phyloP scores from a whole-genome alignment of 1,140 invertebrate species.

The Belonocnema kinseyi region DNA sequence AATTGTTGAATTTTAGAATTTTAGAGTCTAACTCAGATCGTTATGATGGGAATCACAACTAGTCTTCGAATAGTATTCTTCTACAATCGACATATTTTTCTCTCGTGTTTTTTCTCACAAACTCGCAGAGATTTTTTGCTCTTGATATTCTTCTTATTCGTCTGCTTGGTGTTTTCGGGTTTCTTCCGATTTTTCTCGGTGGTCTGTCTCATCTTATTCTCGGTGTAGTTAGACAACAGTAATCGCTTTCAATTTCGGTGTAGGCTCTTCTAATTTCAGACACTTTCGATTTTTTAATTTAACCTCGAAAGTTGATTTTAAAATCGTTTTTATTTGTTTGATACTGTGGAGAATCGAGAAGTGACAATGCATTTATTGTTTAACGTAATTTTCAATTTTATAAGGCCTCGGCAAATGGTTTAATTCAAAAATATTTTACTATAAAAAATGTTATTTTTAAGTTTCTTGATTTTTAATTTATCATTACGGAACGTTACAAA shows the following conservation, averaged over 20 bases:
- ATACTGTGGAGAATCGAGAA: too few relatives aligned
- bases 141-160: constrained; percentile 4
- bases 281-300: not conserved
- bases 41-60: constrained; percentile 51
- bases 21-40: constrained; percentile 33
- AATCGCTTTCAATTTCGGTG: not conserved
- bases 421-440: too few relatives aligned
- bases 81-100: constrained; percentile 41
- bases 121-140: not conserved
- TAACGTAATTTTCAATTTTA: too few relatives aligned
- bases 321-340: too few relatives aligned
- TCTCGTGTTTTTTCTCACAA: constrained; percentile 33
- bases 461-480: too few relatives aligned
- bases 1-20: not conserved
- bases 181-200: not conserved
- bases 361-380: too few relatives aligned
- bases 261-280: not conserved
- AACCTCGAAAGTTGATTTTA: not conserved
- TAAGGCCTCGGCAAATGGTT: too few relatives aligned
- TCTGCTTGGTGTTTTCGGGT: constrained; percentile 21
- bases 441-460: too few relatives aligned
- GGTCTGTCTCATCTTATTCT: constrained; percentile 6
- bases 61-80: constrained; percentile 62
- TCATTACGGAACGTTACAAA: too few relatives aligned
- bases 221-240: not conserved